phyloP scores from a whole-genome alignment of 2,113 vertebrate genomes.

The Spermophilus dauricus region DNA sequence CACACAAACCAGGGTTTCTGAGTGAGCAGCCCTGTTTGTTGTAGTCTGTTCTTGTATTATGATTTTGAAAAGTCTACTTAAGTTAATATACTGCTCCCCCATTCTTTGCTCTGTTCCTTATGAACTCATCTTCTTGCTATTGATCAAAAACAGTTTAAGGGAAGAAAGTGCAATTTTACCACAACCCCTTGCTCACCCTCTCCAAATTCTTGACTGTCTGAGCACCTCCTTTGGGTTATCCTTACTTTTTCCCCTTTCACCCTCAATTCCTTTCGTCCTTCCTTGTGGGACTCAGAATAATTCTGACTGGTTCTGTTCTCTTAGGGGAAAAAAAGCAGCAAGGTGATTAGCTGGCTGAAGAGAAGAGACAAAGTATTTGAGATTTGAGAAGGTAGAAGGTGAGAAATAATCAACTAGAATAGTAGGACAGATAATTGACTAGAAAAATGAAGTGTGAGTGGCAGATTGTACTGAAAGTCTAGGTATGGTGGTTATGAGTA shows the following conservation, averaged over 20 bases:
- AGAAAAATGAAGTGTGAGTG: not conserved
- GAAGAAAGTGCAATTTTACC: not conserved
- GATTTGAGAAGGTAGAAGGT: not conserved
- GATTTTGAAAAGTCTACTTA: not conserved
- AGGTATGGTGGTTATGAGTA: not conserved
- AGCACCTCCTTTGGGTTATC: not conserved
- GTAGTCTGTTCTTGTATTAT: not conserved
- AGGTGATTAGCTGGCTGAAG: not conserved
- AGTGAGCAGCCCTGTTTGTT: not conserved
- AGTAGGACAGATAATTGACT: not conserved
- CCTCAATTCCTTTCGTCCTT: not conserved
- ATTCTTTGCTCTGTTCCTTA: not conserved
- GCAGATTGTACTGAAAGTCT: not conserved
- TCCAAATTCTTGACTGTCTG: not conserved
- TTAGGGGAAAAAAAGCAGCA: not conserved
- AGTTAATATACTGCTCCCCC: not conserved
- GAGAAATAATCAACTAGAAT: not conserved
- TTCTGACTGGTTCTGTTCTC: not conserved
- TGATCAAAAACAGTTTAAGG: conserved; percentile 25
- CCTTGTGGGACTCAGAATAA: not conserved
- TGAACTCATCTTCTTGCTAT: conserved; percentile 27
- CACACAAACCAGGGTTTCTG: not conserved
- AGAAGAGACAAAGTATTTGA: not conserved
- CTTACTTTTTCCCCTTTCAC: not conserved
- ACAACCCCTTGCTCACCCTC: not conserved